Evolutionary conservation across 2,113 vertebrate species (phyloP), one percentile per base, ranked within the genome.

Genomic region (Corythornis madagascariensis): DNA sequence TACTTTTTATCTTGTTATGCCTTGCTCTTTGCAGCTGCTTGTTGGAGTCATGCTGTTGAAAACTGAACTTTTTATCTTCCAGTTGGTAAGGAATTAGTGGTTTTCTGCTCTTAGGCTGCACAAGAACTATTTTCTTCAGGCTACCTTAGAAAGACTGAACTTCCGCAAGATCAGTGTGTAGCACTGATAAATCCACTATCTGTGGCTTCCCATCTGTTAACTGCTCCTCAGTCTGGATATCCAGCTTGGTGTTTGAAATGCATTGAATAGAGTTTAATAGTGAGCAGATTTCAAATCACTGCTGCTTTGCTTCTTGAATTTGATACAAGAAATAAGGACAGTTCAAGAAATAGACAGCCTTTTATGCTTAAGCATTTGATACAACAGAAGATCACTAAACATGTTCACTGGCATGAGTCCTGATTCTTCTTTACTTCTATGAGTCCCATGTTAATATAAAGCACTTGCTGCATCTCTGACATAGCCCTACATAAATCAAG

Each of bases 151-250:
- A 91, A 91, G 74, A 7, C 61, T 50, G 71, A 89, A 38, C 74
- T 89, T 85, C 40, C 43, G 16, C 29, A 60, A 60, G 81, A 85
- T 82, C 91, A 55, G 78, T 29, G 77, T 65, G 52, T 47, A 92
- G 88, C 40, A 55, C 76, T 88, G 86, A 92, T 92, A 95, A 94
- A 94, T 84, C 80, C 78, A 13, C 90, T 81, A 55, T 94, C 86
- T 83, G 43, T 63, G 56, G n/a, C 13, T 86, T 88, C 69, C 91
- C 79, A 86, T 95, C 90, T 95, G 95, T 57, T 91, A 66, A 3
- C 67, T 86, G 76, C 89, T 93, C 20, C 88, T 86, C 72, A 64
- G 71, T 28, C 76, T 93, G 90, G 38, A 42, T 63, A 72, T 71
- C 78, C 48, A 77, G 65, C 80, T 85, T 3, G 0, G 15, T 28